Base-by-base conservation (phyloP, 2,113 vertebrate species). In the Antechinus flavipes region DNA sequence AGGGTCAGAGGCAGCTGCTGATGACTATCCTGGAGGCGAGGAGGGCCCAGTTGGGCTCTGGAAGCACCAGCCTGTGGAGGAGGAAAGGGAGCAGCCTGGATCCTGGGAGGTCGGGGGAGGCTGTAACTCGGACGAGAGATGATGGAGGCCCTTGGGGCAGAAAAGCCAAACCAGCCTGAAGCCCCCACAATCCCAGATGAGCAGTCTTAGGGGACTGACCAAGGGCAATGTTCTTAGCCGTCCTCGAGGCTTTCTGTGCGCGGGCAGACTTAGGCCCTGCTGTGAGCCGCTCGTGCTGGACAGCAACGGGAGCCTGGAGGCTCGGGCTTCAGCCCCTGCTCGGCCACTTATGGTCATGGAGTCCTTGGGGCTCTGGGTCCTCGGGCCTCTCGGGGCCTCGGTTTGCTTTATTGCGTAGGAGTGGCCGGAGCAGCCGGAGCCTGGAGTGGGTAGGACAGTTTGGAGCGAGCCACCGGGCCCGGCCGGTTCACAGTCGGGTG, bases 401-500 rank as follows among this genome's bases (percentile, higher is more conserved):
- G 35, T 23, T 84, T 84, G 5, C 68, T 84, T 84, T 84, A 8
- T 42, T 84, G 68, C 42, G 42, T 23, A 42, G n/a, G 50, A 11
- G 50, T 11, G 50, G 50, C 50, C 9, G 50, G 50, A 52, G 50
- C 50, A 11, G 50, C 50, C 9, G 50, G 50, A 52, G 50, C 50
- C 50, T 52, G 7, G 6, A 49, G 49, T 90, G 11, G 22, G 54
- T 19, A 49, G 95, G 90, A 24, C 1, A 91, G 93, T 94, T 95
- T 54, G 35, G 93, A 94, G 76, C 84, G 93, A 91, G 96, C 92
- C 95, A 19, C 8, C 54, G 92, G 92, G 96, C 42, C 46, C 1
- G 30, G 91, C 49, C 2, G 14, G 54, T 93, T 96, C 96, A 93
- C 49, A 42, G 19, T 92, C 3, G 93, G 42, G 91, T 96, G 96